Evolutionary conservation across 1,140 invertebrate genomes (phyloP), one percentile per base, ranked within the genome.

Genomic region (Caenorhabditis remanei): DNA sequence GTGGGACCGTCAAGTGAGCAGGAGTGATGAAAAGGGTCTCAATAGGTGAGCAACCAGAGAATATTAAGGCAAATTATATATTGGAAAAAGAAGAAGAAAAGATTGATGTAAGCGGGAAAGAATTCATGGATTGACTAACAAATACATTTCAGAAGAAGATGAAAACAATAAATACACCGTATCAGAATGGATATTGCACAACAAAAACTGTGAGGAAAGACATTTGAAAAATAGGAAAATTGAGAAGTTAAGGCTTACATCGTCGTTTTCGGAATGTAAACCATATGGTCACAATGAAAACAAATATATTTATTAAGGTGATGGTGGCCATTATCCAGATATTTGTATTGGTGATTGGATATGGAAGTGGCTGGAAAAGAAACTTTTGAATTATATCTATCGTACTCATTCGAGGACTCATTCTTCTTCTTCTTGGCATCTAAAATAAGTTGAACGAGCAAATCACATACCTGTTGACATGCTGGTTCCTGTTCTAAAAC

Each of bases 401-500:
- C 32, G 1, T 32, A 32, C 2, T 32, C 32, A 32, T 32, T 32
- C 32, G 32, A 32, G 32, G 2, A 32, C 32, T 1, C 1, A 32
- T 32, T 32, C 32, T 32, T 32, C 32, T 63, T 63, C 14, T 32
- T 63, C 32, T 63, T 63, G n/a, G n/a, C 24, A 63, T 3, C 32
- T 21, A 63, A 58, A 58, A n/a, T 58, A 4, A 2, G 32, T 32
- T 32, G 32, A 32, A 32, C 32, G 2, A 71, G 5, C 40, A 46
- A 71, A 46, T 43, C 14, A 32, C 14, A 43, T 43, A 79, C 71
- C 46, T 79, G 71, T 41, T 79, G 71, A 50, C 71, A 79, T 21
- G 21, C 19, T 50, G 71, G 71, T 24, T 79, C 71, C 5, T 87
- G 86, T 16, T 87, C 86, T 13, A 87, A 43, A n/a, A 87, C 86